Conservation (phyloP, 2,888 invertebrate species). For the Aspidapion aeneum region DNA sequence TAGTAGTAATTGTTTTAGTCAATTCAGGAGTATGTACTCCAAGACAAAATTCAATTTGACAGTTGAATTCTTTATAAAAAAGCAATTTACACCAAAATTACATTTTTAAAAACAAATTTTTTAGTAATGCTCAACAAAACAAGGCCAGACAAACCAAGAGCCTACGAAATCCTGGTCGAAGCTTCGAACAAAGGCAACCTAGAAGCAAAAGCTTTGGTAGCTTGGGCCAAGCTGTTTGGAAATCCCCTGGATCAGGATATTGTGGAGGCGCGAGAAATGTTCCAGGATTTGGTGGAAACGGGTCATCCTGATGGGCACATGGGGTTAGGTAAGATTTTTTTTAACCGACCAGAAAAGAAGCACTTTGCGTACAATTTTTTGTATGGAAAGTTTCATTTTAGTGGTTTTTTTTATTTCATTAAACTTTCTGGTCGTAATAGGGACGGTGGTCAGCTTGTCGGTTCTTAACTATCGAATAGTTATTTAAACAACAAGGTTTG, state of each 20-base stretch:
- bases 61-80: no score
- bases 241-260: slow-evolving; percentile 74
- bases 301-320: slow-evolving; percentile 90
- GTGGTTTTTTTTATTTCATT: not conserved
- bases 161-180: slow-evolving; percentile 71
- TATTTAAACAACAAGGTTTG: no score
- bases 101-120: no score
- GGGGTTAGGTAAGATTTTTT: slow-evolving; percentile 54
- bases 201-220: slow-evolving; percentile 78
- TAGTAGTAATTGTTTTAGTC: no score
- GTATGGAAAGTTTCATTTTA: not conserved
- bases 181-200: slow-evolving; percentile 80
- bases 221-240: slow-evolving; percentile 87
- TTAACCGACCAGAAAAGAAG: no score
- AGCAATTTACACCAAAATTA: no score
- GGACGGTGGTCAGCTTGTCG: no score
- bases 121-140: slow-evolving; percentile 63
- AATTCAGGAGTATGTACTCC: no score
- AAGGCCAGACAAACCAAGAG: slow-evolving; percentile 65
- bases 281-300: slow-evolving; percentile 67
- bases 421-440: not conserved
- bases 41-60: no score
- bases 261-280: slow-evolving; percentile 69
- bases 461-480: no score
- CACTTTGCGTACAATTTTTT: not conserved